A percentile compares a stretch with the other conserved stretches of the same genome.
These are phyloP conservation scores for Panulirus ornatus DNA, from an alignment of 1,140 invertebrate genomes.

Conservation along the genomic window DNA sequence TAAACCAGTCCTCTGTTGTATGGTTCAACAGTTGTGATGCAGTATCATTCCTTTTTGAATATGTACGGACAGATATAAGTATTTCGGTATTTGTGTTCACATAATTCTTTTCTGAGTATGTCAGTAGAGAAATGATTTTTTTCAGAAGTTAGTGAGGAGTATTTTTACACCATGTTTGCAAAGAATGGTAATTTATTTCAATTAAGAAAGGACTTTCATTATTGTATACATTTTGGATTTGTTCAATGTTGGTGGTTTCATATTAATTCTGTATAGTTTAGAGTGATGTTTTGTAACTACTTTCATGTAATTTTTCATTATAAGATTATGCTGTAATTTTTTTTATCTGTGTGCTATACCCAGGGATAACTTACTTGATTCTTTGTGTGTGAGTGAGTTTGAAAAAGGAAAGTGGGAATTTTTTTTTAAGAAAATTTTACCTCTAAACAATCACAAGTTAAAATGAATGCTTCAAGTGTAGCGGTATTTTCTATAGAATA, in stretches of 20 bases:
- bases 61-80: neutral
- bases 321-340: neutral
- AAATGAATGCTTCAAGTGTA: no score
- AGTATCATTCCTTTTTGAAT: conserved; percentile 25
- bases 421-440: neutral
- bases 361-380: neutral
- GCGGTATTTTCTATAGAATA: no score
- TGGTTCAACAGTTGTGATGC: conserved; percentile 27
- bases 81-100: neutral
- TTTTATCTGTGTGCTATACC: neutral
- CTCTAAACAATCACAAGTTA: no score
- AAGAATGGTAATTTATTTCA: neutral
- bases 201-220: neutral
- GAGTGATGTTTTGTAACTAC: neutral
- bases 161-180: neutral
- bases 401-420: neutral
- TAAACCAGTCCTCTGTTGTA: conserved; percentile 16
- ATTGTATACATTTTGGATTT: neutral
- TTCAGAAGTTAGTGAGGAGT: neutral
- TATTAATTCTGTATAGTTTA: neutral
- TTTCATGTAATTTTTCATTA: neutral
- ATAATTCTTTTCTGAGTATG: neutral
- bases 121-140: neutral
- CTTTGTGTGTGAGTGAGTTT: neutral
- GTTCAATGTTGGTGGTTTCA: neutral